These are phyloP conservation scores for Drosophila parabipectinata DNA, from an alignment of 1,140 invertebrate genomes.

Conservation along the genomic window DNA sequence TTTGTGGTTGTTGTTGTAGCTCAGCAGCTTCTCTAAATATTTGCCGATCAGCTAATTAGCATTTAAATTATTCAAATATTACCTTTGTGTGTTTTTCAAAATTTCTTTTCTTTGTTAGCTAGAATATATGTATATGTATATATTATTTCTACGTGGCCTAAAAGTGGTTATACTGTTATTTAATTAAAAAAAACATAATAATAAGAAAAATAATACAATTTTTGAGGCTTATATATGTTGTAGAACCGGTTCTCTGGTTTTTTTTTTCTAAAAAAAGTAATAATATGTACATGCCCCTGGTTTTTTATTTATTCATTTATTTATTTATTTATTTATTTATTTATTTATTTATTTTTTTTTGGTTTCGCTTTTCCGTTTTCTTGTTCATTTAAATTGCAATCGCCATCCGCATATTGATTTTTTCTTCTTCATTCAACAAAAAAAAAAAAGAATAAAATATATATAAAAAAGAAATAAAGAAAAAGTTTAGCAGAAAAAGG, in stretches of 20 bases:
- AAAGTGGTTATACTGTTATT: not conserved
- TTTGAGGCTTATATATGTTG: slow-evolving; percentile 38
- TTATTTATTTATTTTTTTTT: slow-evolving; percentile 5
- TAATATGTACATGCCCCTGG: slow-evolving; percentile 11
- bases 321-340: not conserved
- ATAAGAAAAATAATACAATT: not conserved
- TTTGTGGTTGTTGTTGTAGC: no score
- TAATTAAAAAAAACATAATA: not conserved
- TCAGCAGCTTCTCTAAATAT: slow-evolving; percentile 15
- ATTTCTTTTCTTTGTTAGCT: slow-evolving; percentile 42
- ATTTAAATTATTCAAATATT: slow-evolving; percentile 77
- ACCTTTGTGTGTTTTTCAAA: slow-evolving; percentile 30
- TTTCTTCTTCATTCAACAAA: slow-evolving; percentile 18
- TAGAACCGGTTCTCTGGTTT: slow-evolving; percentile 57
- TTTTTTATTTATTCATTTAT: slow-evolving; percentile 1
- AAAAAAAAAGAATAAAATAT: slow-evolving; percentile 11
- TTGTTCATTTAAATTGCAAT: slow-evolving; percentile 56
- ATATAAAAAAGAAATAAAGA: slow-evolving; percentile 14
- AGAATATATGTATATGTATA: slow-evolving; percentile 13
- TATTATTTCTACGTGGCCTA: slow-evolving; percentile 29
- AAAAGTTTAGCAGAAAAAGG: slow-evolving; percentile 19
- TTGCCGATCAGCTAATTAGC: slow-evolving; percentile 55
- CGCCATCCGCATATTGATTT: slow-evolving; percentile 68
- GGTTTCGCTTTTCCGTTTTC: slow-evolving; percentile 5
- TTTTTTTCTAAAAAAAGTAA: slow-evolving; percentile 18